Percentiles rank a stretch among this genome's conserved stretches.
These are phyloP conservation scores for Agrochola litura DNA, from an alignment of 2,888 invertebrate genomes.

Conservation along the genomic window DNA sequence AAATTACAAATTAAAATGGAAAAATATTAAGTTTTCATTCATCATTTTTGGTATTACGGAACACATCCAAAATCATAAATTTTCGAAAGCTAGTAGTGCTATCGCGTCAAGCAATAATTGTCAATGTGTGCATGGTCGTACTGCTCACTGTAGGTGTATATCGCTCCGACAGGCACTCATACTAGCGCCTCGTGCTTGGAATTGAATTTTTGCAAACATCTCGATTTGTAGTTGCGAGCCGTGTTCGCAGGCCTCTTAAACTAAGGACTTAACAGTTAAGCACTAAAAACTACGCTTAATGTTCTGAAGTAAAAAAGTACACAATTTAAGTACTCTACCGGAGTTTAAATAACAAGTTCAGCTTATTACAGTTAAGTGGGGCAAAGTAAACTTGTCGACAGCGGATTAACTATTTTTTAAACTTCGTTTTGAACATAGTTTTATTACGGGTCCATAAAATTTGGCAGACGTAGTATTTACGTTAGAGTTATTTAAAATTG, in stretches of 20 bases:
- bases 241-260: neutral
- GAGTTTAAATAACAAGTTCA: constrained; percentile 37
- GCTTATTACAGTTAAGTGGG: constrained; percentile 35
- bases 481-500: neutral
- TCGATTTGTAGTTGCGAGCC: no score
- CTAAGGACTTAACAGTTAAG: constrained; percentile 4
- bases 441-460: neutral
- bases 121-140: no score
- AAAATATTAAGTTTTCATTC: no score
- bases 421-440: neutral
- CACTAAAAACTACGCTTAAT: constrained; percentile 2
- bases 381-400: constrained; percentile 27
- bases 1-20: no score
- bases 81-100: no score
- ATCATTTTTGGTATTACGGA: no score
- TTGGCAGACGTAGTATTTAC: neutral
- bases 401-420: constrained; percentile 16
- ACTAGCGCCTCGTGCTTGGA: no score
- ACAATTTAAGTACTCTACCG: constrained; percentile 28
- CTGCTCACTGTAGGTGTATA: no score
- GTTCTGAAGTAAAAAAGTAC: constrained; percentile 30
- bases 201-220: no score
- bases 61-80: no score
- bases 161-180: no score
- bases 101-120: no score